A percentile compares a stretch with the other conserved stretches of the same genome.
Evolutionary conservation across 2,888 invertebrate species (phyloP).

Genomic region (Euproctis similis): DNA sequence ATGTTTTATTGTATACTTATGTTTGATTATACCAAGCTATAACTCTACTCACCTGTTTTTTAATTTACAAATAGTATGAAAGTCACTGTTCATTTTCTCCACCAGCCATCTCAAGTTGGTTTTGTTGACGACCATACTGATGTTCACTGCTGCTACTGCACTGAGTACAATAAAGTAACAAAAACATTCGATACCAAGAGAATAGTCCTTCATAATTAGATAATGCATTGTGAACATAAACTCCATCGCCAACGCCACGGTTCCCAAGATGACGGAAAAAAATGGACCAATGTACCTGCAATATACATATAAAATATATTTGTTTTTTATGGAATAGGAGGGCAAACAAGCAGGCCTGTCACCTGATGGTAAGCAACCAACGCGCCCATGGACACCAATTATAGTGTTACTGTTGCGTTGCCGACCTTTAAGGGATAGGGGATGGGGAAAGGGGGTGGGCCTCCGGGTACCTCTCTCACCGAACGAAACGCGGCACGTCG

Average conservation of each 20-base stretch:
- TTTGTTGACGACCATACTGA: not conserved
- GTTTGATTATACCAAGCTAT: too few relatives aligned
- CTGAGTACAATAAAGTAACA: not conserved
- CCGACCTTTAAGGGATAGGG: too few relatives aligned
- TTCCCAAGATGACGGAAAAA: not conserved
- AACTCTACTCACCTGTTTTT: too few relatives aligned
- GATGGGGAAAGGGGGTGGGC: too few relatives aligned
- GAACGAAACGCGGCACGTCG: too few relatives aligned
- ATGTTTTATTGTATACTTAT: too few relatives aligned
- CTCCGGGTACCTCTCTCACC: too few relatives aligned
- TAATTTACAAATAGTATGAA: conserved; percentile 35
- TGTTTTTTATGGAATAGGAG: too few relatives aligned
- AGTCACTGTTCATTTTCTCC: conserved; percentile 23
- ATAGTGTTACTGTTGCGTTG: not conserved
- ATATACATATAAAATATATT: not conserved
- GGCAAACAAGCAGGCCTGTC: too few relatives aligned
- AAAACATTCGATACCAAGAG: conserved; percentile 2
- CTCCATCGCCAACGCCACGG: not conserved
- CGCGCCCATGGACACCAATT: too few relatives aligned
- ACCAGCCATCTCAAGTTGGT: not conserved
- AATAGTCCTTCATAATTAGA: conserved; percentile 1
- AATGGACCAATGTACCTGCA: conserved; percentile 1
- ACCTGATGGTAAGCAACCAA: too few relatives aligned
- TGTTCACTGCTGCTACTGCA: not conserved
- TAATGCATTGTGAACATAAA: not conserved